Conservation (phyloP, 2,888 invertebrate species). For the Lomographa bimaculata region DNA sequence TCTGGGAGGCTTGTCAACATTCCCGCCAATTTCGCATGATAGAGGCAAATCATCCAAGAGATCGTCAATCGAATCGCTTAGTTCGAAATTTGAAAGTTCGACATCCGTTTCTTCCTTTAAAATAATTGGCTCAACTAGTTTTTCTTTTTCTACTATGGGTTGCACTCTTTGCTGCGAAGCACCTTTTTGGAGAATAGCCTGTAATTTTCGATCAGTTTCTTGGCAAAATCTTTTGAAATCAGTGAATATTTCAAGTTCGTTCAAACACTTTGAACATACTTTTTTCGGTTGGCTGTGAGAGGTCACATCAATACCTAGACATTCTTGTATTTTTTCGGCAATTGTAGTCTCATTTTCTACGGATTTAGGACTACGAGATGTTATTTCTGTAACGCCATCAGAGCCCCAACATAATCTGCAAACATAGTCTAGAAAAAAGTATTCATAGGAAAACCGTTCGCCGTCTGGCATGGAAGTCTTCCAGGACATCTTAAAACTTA, state of each 20-base stretch:
- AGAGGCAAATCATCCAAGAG: conserved; percentile 16
- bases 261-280: conserved; percentile 54
- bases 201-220: conserved; percentile 50
- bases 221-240: conserved; percentile 62
- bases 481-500: conserved; percentile 44
- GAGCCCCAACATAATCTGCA: conserved; percentile 67
- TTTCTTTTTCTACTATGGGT: conserved; percentile 15
- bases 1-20: conserved; percentile 18
- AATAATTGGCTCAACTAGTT: conserved; percentile 4
- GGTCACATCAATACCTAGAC: conserved; percentile 53
- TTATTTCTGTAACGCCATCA: conserved; percentile 46
- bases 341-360: conserved; percentile 33
- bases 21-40: conserved; percentile 7
- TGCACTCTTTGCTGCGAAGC: conserved; percentile 1
- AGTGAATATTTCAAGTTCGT: conserved; percentile 53
- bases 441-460: conserved; percentile 55
- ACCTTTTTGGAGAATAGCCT: conserved; percentile 41
- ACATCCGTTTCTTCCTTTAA: conserved; percentile 12
- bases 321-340: conserved; percentile 53
- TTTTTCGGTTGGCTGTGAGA: conserved; percentile 46
- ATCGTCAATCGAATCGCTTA: conserved; percentile 12
- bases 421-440: conserved; percentile 57
- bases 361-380: conserved; percentile 30
- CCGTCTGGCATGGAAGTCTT: conserved; percentile 33
- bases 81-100: conserved; percentile 18